A percentile compares a stretch with the other conserved stretches of the same genome.
These are phyloP conservation scores for Coremacera marginata DNA, from an alignment of 2,888 invertebrate genomes.

Conservation along the genomic window DNA sequence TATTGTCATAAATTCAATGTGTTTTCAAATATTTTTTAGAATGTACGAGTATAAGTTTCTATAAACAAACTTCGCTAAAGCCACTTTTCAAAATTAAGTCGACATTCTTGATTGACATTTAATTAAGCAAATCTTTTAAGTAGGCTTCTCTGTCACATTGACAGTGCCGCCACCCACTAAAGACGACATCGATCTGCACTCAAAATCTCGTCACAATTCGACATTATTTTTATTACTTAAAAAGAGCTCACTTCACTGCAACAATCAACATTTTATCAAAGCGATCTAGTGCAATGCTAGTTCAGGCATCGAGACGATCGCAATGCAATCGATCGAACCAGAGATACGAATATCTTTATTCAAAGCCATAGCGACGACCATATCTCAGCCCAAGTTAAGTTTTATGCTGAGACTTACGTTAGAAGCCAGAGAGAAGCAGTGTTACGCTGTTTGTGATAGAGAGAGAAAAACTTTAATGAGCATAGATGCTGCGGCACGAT, in stretches of 20 bases:
- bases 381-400: background rate
- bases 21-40: background rate
- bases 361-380: background rate
- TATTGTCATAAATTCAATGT: background rate
- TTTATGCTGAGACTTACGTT: background rate
- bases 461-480: background rate
- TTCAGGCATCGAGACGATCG: background rate
- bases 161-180: conserved; percentile 1
- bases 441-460: background rate
- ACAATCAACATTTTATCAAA: background rate
- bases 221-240: background rate
- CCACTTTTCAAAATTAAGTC: background rate
- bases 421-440: background rate
- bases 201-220: no score
- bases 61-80: no score
- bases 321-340: conserved; percentile 12
- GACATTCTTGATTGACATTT: conserved; percentile 31
- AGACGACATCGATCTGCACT: background rate
- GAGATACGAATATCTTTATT: conserved; percentile 10
- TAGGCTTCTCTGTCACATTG: background rate
- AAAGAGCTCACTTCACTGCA: background rate
- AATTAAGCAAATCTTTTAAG: conserved; percentile 23
- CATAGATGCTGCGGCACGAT: conserved; percentile 3
- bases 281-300: background rate
- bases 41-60: background rate